Conservation (phyloP, 2,888 invertebrate genomes). For the Asteroscopus sphinx region DNA sequence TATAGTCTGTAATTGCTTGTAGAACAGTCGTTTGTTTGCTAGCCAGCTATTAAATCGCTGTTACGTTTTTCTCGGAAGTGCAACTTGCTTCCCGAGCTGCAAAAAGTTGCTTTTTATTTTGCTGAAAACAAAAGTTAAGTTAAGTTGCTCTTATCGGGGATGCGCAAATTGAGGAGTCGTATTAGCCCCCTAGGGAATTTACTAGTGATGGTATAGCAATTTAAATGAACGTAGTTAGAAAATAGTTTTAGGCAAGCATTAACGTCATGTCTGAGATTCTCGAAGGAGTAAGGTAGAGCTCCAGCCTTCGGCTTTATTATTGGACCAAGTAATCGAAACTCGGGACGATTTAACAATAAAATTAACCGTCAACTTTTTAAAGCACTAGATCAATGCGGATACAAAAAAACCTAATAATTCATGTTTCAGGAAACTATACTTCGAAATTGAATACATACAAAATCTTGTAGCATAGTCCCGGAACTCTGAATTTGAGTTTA, state of each 20-base stretch:
- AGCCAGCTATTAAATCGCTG: not conserved
- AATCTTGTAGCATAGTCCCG: too few species aligned
- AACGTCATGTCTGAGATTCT: not conserved
- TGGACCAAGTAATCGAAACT: too few species aligned
- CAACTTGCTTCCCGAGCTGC: not conserved
- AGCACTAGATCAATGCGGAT: too few species aligned
- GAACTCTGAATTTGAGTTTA: too few species aligned
- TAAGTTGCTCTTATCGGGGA: constrained; percentile 24
- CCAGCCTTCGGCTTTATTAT: too few species aligned
- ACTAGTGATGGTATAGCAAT: constrained; percentile 13
- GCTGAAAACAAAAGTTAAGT: constrained; percentile 20
- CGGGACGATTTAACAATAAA: too few species aligned
- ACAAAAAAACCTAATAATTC: too few species aligned
- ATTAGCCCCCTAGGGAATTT: constrained; percentile 23
- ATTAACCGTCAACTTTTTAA: too few species aligned
- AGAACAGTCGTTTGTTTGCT: not conserved
- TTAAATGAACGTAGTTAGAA: constrained; percentile 9
- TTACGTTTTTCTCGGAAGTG: constrained; percentile 5
- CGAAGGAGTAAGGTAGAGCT: too few species aligned
- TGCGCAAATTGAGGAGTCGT: constrained; percentile 39
- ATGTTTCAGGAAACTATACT: too few species aligned
- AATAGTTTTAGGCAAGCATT: not conserved
- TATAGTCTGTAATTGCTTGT: not conserved
- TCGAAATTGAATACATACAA: too few species aligned
- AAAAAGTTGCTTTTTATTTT: constrained; percentile 18